Conservation (phyloP, 2,888 invertebrate genomes). For the Aromia moschata region DNA sequence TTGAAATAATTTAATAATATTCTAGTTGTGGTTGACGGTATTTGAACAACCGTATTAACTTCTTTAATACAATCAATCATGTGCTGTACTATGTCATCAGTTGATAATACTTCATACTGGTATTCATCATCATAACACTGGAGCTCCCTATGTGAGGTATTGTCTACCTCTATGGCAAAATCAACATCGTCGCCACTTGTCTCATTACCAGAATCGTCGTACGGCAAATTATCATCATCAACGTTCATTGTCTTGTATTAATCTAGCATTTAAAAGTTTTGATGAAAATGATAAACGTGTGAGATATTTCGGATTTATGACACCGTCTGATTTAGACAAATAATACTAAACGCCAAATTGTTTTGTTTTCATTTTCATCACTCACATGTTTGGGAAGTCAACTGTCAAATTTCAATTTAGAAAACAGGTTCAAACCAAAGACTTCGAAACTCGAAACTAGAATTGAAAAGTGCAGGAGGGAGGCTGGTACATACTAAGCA, state of each 20-base stretch:
- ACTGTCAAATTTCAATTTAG: background rate
- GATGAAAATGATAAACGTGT: constrained; percentile 22
- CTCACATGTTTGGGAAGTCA: constrained; percentile 36
- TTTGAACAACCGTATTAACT: constrained; percentile 94
- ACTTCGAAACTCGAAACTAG: too few species aligned
- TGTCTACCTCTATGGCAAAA: constrained; percentile 88
- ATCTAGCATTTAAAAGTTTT: constrained; percentile 29
- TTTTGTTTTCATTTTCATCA: constrained; percentile 35
- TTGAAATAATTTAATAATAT: constrained; percentile 97
- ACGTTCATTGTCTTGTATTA: constrained; percentile 77
- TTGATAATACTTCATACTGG: constrained; percentile 93
- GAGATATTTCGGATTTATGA: constrained; percentile 34
- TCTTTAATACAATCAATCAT: constrained; percentile 98
- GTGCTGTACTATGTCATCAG: constrained; percentile 96
- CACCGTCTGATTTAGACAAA: constrained; percentile 46
- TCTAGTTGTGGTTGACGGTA: constrained; percentile 87
- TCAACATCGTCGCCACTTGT: constrained; percentile 95
- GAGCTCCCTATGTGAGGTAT: constrained; percentile 78
- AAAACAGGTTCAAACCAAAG: too few species aligned
- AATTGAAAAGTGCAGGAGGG: too few species aligned
- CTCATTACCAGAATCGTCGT: constrained; percentile 92
- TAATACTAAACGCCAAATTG: constrained; percentile 39
- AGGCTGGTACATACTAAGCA: too few species aligned
- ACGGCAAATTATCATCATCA: constrained; percentile 85
- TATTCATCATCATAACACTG: constrained; percentile 90